Base-by-base conservation (phyloP, 2,888 invertebrate species). In the Tachina lurida region DNA sequence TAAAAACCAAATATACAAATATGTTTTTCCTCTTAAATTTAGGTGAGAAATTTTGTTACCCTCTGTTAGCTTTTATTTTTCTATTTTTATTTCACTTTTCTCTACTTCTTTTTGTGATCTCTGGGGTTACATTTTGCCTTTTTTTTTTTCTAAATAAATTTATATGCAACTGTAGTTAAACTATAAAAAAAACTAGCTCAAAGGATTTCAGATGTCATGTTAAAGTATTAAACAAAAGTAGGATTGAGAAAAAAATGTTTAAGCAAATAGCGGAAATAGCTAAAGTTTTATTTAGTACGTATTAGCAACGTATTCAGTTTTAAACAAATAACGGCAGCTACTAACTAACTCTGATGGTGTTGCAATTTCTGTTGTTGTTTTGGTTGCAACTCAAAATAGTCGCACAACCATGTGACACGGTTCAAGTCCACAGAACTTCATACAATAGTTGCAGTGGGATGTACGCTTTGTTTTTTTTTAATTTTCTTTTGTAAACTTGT, bases 201-300 rank as follows among this genome's bases (percentile, higher is more conserved):
- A 81, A 85, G 81, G 84, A 81, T 85, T 81, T 81, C 73, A 85
- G 68, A 77, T 60, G 81, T 85, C 84, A 85, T 85, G 84, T 81
- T 85, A 74, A 73, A 81, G 74, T 81, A 81, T 81, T 78, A 77
- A 81, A 77, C 67, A 84, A 70, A 47, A 63, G 17, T 0, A 15
- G 41, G 19, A 54, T 41, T 10, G 22, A 17, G 1, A 31, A 68
- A 63, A 62, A 80, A 73, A 58, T 47, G 22, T 85, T 84, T 70
- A 74, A 78, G 77, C 84, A 85, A 85, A 85, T 85, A 85, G 73
- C 77, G 84, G 84, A 81, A 85, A 85, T 81, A 78, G 68, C 68
- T 81, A 78, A 74, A 85, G 81, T 83, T 83, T 83, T 83, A 83
- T 73, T 77, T 81, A 52, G 77, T 81, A 68, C 73, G 75, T 81